Base-by-base conservation (phyloP, 2,797 vertebrate species). In the Sebastes nivosus region DNA sequence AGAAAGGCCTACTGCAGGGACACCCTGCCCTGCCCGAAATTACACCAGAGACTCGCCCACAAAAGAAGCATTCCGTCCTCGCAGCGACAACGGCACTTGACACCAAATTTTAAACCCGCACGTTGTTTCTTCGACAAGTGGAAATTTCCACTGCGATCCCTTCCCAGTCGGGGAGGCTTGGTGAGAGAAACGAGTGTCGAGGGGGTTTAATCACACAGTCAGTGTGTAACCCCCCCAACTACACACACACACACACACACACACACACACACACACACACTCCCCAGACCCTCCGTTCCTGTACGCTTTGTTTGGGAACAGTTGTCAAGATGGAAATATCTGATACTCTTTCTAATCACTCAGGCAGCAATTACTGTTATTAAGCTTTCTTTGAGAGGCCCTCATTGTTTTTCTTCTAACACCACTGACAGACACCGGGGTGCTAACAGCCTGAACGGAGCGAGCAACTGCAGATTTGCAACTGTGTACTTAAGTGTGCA, bases 61-160 rank as follows among this genome's bases (percentile, higher is more conserved):
- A 96, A 95, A 95, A 94, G 94, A 90, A 82, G 92, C 94, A 95
- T 95, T 96, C 94, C 94, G 91, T 94, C 92, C 85, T 81, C 92
- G 89, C 93, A 95, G 93, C 93, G 91, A 95, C 94, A 94, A 91
- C 75, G 88, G 91, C 94, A 94, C 94, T 95, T 95, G 94, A 95
- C 94, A 93, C 93, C 93, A 87, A 92, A 90, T 92, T 94, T 93
- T 83, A 90, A 93, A 91, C 86, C 88, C 16, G 38, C 90, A 58
- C 81, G 80, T 89, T 80, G 91, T 90, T 93, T 90, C 87, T 87
- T 78, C 75, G 57, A 88, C 91, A 88, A 86, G 91, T 95, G 94
- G 95, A 96, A 94, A 93, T 95, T 96, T 96, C 93, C 95, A 95
- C 88, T 87, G 81, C 72, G 27, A 80, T 87, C 78, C 83, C 81